Conservation (phyloP, 1,140 invertebrate genomes). For the Bombyx mori region DNA sequence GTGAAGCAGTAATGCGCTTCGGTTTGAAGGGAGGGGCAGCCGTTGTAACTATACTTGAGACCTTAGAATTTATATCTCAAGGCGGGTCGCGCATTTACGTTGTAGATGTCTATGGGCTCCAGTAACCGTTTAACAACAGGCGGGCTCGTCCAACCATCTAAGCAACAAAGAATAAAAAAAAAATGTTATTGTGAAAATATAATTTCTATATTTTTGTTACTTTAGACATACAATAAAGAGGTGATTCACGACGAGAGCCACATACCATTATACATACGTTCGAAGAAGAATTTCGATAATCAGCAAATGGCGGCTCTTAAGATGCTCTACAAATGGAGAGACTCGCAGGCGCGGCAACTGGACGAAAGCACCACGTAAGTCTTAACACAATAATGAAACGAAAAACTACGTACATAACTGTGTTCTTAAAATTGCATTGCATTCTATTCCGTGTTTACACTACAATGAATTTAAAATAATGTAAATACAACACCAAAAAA, state of each 20-base stretch:
- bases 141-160: too few relatives aligned
- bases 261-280: slow-evolving; percentile 82
- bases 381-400: slow-evolving; percentile 6
- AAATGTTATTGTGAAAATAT: too few relatives aligned
- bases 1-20: too few relatives aligned
- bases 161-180: too few relatives aligned
- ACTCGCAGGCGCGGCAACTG: slow-evolving; percentile 84
- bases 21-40: too few relatives aligned
- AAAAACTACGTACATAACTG: too few relatives aligned
- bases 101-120: too few relatives aligned
- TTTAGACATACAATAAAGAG: slow-evolving; percentile 86
- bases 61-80: too few relatives aligned
- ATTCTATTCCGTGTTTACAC: neutral
- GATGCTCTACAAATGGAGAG: slow-evolving; percentile 91
- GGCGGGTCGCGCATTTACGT: too few relatives aligned
- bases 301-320: slow-evolving; percentile 88
- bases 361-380: slow-evolving; percentile 90
- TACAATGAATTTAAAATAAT: neutral
- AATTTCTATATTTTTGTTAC: neutral
- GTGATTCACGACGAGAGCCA: slow-evolving; percentile 81
- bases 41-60: too few relatives aligned
- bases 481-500: neutral
- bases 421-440: too few relatives aligned
- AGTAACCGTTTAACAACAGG: too few relatives aligned
- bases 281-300: slow-evolving; percentile 87